Base-by-base conservation (phyloP, 2,113 vertebrate genomes). In the Aplodontia rufa region DNA sequence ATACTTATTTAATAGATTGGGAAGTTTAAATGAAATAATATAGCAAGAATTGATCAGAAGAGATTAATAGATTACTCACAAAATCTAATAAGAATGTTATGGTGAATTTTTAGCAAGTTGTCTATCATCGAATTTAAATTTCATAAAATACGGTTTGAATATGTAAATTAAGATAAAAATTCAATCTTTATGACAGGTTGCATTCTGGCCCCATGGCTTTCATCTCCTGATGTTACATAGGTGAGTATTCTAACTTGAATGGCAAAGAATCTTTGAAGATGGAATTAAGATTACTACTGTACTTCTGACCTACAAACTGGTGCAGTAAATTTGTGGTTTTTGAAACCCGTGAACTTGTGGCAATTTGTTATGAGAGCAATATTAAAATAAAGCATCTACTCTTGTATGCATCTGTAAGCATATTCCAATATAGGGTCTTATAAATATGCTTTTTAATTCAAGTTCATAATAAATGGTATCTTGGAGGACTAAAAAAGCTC, bases 401-500 rank as follows among this genome's bases (percentile, higher is more conserved):
- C 8, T 84, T 90, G 35, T 14, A 66, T 30, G 7, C 3, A 90
- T 49, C 32, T 28, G 58, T 80, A 82, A 32, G 17, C 49, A 53
- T 40, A n/a, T n/a, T 20, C 30, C 2, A 88, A 84, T 68, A 91
- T n/a, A 53, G 47, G 62, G 78, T 88, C 10, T 40, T 62, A 91
- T 93, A 82, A 88, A 72, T 66, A 62, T 49, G 3, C 40, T 84
- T 76, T 55, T 94, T 86, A 93, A 88, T 90, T 92, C 69, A 79
- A n/a, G 30, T 75, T 86, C 62, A 86, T 88, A 95, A 92, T 91
- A 78, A 96, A 80, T 82, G 30, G 16, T 93, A 51, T 82, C 26
- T 82, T 68, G 71, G 68, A 96, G 72, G 49, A 85, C 35, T 75
- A 51, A 42, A 94, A 72, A 53, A 93, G 32, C 40, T 91, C 92